Evolutionary conservation across 2,113 vertebrate genomes (phyloP).

Genomic region (Merops nubicus): DNA sequence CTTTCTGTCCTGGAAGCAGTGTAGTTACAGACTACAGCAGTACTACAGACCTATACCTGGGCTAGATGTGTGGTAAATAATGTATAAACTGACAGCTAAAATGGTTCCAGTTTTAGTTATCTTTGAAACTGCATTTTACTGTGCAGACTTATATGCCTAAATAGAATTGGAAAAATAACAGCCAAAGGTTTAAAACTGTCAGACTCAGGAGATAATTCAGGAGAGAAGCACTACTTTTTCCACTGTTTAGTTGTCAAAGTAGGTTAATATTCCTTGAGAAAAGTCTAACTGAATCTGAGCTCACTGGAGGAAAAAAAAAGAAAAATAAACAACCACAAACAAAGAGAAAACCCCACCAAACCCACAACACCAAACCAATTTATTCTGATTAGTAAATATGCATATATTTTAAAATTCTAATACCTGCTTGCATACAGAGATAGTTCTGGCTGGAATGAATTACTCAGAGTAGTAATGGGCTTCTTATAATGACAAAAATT

Average conservation of each 20-base stretch:
- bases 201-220: neutral
- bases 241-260: neutral
- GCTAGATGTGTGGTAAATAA: constrained; percentile 21
- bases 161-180: neutral
- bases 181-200: neutral
- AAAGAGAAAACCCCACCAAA: neutral
- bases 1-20: neutral
- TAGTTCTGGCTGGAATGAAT: neutral
- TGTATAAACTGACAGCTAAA: neutral
- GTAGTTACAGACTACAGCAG: neutral
- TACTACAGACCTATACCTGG: neutral
- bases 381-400: neutral
- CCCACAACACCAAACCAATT: neutral
- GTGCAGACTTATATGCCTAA: neutral
- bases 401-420: neutral
- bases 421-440: neutral
- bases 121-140: neutral
- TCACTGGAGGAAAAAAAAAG: neutral
- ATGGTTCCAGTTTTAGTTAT: neutral
- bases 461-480: neutral
- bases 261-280: neutral
- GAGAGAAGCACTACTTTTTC: neutral
- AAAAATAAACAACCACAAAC: neutral
- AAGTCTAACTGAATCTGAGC: neutral
- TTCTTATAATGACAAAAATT: neutral